These are phyloP conservation scores for Carassius gibelio DNA, from an alignment of 2,113 vertebrate genomes.

Conservation along the genomic window DNA sequence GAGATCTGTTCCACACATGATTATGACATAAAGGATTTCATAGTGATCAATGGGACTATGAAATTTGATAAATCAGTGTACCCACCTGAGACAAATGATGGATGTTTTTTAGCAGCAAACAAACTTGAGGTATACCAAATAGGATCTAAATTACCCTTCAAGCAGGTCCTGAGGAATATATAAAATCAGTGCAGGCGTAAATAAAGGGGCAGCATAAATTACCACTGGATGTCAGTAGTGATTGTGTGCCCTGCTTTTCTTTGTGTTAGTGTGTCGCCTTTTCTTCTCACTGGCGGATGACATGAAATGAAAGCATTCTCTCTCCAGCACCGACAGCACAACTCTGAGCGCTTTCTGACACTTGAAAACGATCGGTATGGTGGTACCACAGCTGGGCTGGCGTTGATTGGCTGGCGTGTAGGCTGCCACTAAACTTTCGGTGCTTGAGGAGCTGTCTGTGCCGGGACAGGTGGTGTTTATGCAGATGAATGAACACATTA, in stretches of 20 bases:
- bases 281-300: slow-evolving; percentile 75
- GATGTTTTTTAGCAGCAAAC: slow-evolving; percentile 67
- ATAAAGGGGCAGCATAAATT: slow-evolving; percentile 79
- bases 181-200: slow-evolving; percentile 63
- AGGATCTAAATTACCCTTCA: slow-evolving; percentile 79
- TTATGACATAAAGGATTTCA: slow-evolving; percentile 60
- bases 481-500: slow-evolving; percentile 99
- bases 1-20: slow-evolving; percentile 69
- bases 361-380: slow-evolving; percentile 74
- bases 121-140: slow-evolving; percentile 72
- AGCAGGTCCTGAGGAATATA: slow-evolving; percentile 64
- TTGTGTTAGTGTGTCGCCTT: slow-evolving; percentile 74
- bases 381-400: slow-evolving; percentile 74
- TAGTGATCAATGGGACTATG: slow-evolving; percentile 73
- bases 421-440: slow-evolving; percentile 83
- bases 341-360: slow-evolving; percentile 74
- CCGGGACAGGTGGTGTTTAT: slow-evolving; percentile 99
- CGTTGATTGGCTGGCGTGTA: slow-evolving; percentile 73
- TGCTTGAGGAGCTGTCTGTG: slow-evolving; percentile 89
- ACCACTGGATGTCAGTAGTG: slow-evolving; percentile 75
- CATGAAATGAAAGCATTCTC: slow-evolving; percentile 77
- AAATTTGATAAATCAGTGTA: slow-evolving; percentile 73
- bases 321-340: slow-evolving; percentile 69
- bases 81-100: slow-evolving; percentile 74
- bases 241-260: slow-evolving; percentile 72